These are phyloP conservation scores for Geophilus truncorum DNA, from an alignment of 2,888 invertebrate genomes.

Conservation along the genomic window DNA sequence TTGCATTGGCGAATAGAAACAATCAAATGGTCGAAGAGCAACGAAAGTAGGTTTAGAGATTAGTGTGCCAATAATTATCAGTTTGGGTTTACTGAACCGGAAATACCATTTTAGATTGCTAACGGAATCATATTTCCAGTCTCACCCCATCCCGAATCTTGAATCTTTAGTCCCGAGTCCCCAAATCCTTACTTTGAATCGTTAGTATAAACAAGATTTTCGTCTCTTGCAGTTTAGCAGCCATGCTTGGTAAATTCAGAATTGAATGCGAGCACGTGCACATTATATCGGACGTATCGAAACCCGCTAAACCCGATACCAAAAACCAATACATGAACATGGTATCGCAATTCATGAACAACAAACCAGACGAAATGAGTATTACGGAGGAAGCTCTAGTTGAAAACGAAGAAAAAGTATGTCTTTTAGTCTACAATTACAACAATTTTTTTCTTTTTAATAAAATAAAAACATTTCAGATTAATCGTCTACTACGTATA, in stretches of 20 bases:
- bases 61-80: too few species aligned
- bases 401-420: neutral
- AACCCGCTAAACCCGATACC: slow-evolving; percentile 71
- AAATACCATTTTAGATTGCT: too few species aligned
- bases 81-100: too few species aligned
- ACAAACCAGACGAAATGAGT: neutral
- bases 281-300: slow-evolving; percentile 85
- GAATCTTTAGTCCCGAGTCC: too few species aligned
- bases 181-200: too few species aligned
- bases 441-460: neutral
- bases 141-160: too few species aligned
- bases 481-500: slow-evolving; percentile 80
- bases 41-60: slow-evolving; percentile 59
- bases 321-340: slow-evolving; percentile 41
- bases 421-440: neutral
- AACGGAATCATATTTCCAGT: too few species aligned
- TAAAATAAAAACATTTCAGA: too few species aligned
- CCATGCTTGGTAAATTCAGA: slow-evolving; percentile 89
- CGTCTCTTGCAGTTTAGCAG: slow-evolving; percentile 67
- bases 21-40: slow-evolving; percentile 86
- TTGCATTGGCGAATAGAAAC: slow-evolving; percentile 65
- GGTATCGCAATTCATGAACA: neutral
- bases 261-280: slow-evolving; percentile 93
- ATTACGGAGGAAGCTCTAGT: neutral
- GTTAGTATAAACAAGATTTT: too few species aligned